These are phyloP conservation scores for Clunio marinus DNA, from an alignment of 2,888 invertebrate species.

Conservation along the genomic window DNA sequence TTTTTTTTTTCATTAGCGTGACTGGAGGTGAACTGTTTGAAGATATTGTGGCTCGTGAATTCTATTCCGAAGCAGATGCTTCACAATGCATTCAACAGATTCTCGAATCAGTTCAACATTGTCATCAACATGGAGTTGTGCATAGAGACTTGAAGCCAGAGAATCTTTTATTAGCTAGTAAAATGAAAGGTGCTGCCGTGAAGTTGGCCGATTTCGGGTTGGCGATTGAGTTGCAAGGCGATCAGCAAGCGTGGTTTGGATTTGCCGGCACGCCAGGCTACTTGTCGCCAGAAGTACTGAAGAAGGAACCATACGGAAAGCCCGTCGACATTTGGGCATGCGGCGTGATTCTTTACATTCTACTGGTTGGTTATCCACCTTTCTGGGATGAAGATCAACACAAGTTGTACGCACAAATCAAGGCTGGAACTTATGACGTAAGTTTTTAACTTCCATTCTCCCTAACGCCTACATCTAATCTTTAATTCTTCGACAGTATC, in stretches of 20 bases:
- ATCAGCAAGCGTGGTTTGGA: conserved; percentile 94
- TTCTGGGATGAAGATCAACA: conserved; percentile 99
- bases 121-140: conserved; percentile 83
- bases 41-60: conserved; percentile 95
- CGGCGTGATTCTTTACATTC: conserved; percentile 93
- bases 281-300: conserved; percentile 92
- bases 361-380: conserved; percentile 94
- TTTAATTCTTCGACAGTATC: conserved; percentile 91
- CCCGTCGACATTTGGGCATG: conserved; percentile 99
- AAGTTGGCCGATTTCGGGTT: conserved; percentile 96
- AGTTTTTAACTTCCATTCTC: background rate
- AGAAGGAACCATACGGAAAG: conserved; percentile 96
- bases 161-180: conserved; percentile 92
- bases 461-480: background rate
- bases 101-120: conserved; percentile 94
- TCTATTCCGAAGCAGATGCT: conserved; percentile 97
- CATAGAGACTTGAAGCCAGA: conserved; percentile 97
- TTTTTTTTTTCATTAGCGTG: conserved; percentile 51
- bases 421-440: conserved; percentile 47
- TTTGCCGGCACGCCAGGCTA: conserved; percentile 98
- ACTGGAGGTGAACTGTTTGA: conserved; percentile 92
- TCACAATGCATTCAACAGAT: conserved; percentile 99
- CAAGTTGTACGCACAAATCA: conserved; percentile 93
- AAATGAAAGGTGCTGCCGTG: conserved; percentile 94
- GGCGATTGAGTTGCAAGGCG: conserved; percentile 94